Evolutionary conservation across 2,888 invertebrate species (phyloP), one percentile per base, ranked within the genome.

Genomic region (Macroteleia sp.): DNA sequence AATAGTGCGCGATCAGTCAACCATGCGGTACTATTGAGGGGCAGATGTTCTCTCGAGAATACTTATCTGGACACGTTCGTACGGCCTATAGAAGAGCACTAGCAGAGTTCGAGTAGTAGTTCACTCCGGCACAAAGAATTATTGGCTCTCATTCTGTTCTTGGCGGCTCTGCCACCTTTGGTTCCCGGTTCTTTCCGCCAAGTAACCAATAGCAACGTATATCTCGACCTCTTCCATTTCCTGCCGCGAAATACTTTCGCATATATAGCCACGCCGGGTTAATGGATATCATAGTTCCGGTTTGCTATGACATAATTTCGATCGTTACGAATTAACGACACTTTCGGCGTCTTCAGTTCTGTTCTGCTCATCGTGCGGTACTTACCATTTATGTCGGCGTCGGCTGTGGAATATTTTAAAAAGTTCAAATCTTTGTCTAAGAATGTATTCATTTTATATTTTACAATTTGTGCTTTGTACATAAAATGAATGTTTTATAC

Each of bases 1-100:
- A 41, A n/a, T n/a, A n/a, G n/a, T n/a, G n/a, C 71, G 84, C 83
- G 85, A 87, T 88, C 87, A 83, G 82, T 84, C 85, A 84, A 79
- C 81, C 83, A 78, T 83, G 76, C 83, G 77, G 50, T 46, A 46
- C 64, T 32, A 64, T 73, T 57, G 71, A 71, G 32, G 52, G 73
- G 64, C 50, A 76, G 73, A 73, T 75, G 44, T 67, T 73, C 62
- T 32, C 73, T 50, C 62, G 66, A 69, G 75, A 78, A 76, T 59
- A 74, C 48, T 74, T 75, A 74, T 75, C 57, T 74, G 61, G 69
- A 66, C 79, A 77, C 61, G 66, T 70, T 74, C 50, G 50, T 44
- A 62, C 66, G 50, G 76, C 59, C 66, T 70, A 74, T 77, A 67
- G 67, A 79, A 67, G 54, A 64, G 73, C 61, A 17, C 57, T 20